Conservation (phyloP, 2,888 invertebrate species). For the Protonemura montana region DNA sequence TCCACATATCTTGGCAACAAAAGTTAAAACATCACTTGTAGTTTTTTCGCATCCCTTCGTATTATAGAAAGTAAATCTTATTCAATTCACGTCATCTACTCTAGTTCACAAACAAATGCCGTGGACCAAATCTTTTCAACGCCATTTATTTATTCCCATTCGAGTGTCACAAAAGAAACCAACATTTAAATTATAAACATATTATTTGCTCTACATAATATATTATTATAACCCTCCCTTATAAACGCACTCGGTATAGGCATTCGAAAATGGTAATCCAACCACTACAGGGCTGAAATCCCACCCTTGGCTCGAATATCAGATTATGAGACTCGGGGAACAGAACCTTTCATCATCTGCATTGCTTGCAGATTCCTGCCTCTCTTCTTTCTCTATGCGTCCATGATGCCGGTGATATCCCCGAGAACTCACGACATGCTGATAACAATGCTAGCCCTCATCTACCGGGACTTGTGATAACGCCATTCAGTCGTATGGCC, state of each 20-base stretch:
- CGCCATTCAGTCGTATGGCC: neutral
- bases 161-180: conserved; percentile 20
- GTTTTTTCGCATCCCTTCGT: neutral
- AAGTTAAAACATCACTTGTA: neutral
- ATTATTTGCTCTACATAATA: conserved; percentile 20
- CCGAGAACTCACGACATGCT: neutral
- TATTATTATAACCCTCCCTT: neutral
- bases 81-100: conserved; percentile 12
- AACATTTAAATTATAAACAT: conserved; percentile 29
- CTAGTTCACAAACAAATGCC: conserved; percentile 15
- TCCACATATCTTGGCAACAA: neutral
- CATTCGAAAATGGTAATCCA: conserved; percentile 21
- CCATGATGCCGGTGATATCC: neutral
- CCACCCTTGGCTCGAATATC: neutral
- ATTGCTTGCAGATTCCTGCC: conserved; percentile 14
- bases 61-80: neutral
- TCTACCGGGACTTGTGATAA: neutral
- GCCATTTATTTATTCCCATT: conserved; percentile 9
- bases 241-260: neutral
- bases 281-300: conserved; percentile 25
- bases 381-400: neutral
- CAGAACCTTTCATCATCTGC: conserved; percentile 1
- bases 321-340: conserved; percentile 1
- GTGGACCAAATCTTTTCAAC: neutral
- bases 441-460: neutral